Percentiles rank a stretch among this genome's conserved stretches.
Evolutionary conservation across 2,888 invertebrate genomes (phyloP).

Genomic region (Petrolisthes cinctipes): DNA sequence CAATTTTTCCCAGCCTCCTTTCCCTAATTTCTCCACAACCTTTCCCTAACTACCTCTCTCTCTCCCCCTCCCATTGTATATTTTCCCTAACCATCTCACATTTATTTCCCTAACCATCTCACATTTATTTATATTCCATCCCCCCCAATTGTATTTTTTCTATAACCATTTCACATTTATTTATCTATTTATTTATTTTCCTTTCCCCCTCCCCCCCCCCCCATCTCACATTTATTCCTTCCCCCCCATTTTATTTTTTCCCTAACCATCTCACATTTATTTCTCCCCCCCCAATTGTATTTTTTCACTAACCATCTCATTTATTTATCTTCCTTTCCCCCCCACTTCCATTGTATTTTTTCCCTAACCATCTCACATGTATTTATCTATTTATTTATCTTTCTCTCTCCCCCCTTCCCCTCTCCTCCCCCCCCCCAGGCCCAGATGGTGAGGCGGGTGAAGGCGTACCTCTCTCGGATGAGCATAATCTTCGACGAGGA

Average conservation of each 20-base stretch:
- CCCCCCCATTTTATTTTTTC: not conserved
- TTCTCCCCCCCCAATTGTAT: too few relatives aligned
- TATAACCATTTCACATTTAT: not conserved
- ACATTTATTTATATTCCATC: not conserved
- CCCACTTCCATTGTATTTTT: too few relatives aligned
- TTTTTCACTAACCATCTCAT: too few relatives aligned
- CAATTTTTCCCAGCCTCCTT: too few relatives aligned
- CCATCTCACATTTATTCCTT: not conserved
- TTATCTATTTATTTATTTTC: not conserved
- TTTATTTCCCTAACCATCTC: too few relatives aligned
- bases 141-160: not conserved
- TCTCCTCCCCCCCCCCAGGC: constrained; percentile 73
- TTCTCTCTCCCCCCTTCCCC: not conserved
- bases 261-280: not conserved
- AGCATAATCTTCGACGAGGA: constrained; percentile 93
- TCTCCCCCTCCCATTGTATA: too few relatives aligned
- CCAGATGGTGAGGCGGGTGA: constrained; percentile 96
- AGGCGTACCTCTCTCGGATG: constrained; percentile 93
- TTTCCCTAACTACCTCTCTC: too few relatives aligned
- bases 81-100: too few relatives aligned
- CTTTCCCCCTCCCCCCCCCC: too few relatives aligned
- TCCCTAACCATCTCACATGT: not conserved
- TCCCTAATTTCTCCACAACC: too few relatives aligned
- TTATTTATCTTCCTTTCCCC: too few relatives aligned
- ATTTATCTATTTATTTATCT: not conserved